These are phyloP conservation scores for Ctenodactylus gundi DNA, from an alignment of 2,113 vertebrate genomes.

Conservation along the genomic window DNA sequence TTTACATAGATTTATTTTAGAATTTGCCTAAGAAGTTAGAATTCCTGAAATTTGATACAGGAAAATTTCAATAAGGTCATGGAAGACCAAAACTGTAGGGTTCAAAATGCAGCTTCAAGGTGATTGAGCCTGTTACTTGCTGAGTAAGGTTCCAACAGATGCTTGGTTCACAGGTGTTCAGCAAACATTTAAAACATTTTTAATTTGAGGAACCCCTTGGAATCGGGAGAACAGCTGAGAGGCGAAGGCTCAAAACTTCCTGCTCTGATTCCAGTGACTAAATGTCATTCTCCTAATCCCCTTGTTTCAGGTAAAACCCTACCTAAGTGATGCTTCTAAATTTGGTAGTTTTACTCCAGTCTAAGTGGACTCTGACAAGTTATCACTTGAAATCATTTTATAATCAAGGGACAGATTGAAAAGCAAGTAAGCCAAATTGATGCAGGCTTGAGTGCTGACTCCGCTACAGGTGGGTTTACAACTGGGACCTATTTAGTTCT, in stretches of 20 bases:
- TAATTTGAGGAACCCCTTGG: slow-evolving; percentile 42
- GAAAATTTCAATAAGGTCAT: slow-evolving; percentile 26
- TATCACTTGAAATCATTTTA: slow-evolving; percentile 32
- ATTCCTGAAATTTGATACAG: slow-evolving; percentile 26
- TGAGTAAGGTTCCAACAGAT: not conserved
- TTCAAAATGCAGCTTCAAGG: not conserved
- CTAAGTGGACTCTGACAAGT: slow-evolving; percentile 21
- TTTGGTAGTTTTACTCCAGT: slow-evolving; percentile 29
- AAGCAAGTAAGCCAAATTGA: slow-evolving; percentile 1
- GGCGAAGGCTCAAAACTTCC: not conserved
- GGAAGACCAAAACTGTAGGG: not conserved
- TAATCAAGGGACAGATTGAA: slow-evolving; percentile 31
- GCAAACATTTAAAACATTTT: slow-evolving; percentile 35
- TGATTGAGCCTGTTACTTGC: slow-evolving; percentile 6
- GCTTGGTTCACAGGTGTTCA: slow-evolving; percentile 16
- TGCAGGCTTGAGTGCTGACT: slow-evolving; percentile 5
- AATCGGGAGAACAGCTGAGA: slow-evolving; percentile 44
- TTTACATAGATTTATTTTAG: not conserved
- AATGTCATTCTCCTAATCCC: slow-evolving; percentile 30
- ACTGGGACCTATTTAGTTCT: slow-evolving; percentile 15
- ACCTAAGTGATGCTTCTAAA: slow-evolving; percentile 33
- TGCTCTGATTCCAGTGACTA: slow-evolving; percentile 32
- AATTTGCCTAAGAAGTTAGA: slow-evolving; percentile 24
- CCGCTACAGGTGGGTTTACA: not conserved
- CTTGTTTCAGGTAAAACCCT: slow-evolving; percentile 34